Evolutionary conservation across 2,888 invertebrate species (phyloP).

Genomic region (Caradrina kadenii): DNA sequence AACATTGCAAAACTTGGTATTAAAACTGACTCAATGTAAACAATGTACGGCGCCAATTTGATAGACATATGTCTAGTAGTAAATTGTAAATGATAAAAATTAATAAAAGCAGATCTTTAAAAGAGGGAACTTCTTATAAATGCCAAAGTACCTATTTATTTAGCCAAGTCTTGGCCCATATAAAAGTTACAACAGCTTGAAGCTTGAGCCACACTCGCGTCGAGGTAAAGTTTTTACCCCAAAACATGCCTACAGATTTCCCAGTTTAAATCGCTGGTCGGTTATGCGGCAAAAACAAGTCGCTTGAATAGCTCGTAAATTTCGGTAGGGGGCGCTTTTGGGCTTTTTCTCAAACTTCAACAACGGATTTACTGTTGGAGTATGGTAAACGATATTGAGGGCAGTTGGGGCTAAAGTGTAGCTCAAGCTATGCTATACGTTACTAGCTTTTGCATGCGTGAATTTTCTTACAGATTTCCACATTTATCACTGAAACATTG

Average conservation of each 20-base stretch:
- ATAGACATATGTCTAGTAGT: too few species aligned
- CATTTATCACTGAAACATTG: too few species aligned
- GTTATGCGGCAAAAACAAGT: conserved; percentile 82
- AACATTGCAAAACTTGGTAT: neutral
- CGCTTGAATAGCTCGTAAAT: conserved; percentile 80
- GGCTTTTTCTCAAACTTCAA: conserved; percentile 79
- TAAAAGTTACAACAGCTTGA: neutral
- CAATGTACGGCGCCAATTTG: too few species aligned
- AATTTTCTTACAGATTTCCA: too few species aligned
- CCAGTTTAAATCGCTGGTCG: conserved; percentile 75
- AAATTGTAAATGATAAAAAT: too few species aligned
- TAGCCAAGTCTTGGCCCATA: neutral
- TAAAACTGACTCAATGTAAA: too few species aligned
- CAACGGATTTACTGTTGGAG: conserved; percentile 77
- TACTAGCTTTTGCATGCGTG: too few species aligned
- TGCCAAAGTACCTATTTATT: too few species aligned
- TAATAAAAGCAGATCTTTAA: neutral
- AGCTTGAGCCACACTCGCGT: conserved; percentile 22
- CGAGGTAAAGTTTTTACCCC: conserved; percentile 74
- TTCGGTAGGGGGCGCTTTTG: conserved; percentile 74
- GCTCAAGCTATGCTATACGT: conserved; percentile 13
- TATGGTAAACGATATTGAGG: conserved; percentile 63
- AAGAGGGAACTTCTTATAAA: too few species aligned
- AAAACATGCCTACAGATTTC: conserved; percentile 79
- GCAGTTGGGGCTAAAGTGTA: conserved; percentile 39